Evolutionary conservation across 2,888 invertebrate genomes (phyloP).

Genomic region (Pheosia tremula): DNA sequence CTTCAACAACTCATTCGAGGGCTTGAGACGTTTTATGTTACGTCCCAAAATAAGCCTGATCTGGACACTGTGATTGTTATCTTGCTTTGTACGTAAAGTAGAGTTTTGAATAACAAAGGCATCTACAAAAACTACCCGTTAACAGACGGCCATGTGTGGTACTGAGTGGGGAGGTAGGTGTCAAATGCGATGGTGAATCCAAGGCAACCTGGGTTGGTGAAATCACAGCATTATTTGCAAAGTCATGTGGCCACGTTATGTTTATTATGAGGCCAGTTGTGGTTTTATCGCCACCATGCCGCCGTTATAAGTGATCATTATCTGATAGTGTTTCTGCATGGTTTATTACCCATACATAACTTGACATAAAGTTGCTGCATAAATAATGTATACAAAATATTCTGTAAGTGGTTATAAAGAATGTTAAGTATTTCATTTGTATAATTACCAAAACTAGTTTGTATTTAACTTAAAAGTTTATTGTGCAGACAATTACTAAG

Average conservation of each 20-base stretch:
- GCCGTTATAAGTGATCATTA: slow-evolving; percentile 25
- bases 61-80: too few relatives aligned
- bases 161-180: too few relatives aligned
- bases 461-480: too few relatives aligned
- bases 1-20: not conserved
- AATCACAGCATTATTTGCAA: not conserved
- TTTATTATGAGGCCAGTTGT: slow-evolving; percentile 6
- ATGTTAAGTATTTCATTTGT: not conserved
- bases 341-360: slow-evolving; percentile 17
- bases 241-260: not conserved
- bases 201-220: not conserved
- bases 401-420: not conserved
- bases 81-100: too few relatives aligned
- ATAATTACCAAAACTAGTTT: too few relatives aligned
- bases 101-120: too few relatives aligned
- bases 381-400: not conserved
- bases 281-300: slow-evolving; percentile 22
- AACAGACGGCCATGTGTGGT: too few relatives aligned
- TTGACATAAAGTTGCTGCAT: slow-evolving; percentile 6
- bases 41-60: too few relatives aligned
- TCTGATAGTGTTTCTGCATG: slow-evolving; percentile 12
- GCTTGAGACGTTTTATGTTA: not conserved
- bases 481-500: too few relatives aligned
- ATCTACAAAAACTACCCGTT: too few relatives aligned
- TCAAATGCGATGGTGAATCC: too few relatives aligned